A percentile compares a stretch with the other conserved stretches of the same genome.
Conservation (phyloP, 1,140 invertebrate genomes). For the Brachystomella parvula region DNA sequence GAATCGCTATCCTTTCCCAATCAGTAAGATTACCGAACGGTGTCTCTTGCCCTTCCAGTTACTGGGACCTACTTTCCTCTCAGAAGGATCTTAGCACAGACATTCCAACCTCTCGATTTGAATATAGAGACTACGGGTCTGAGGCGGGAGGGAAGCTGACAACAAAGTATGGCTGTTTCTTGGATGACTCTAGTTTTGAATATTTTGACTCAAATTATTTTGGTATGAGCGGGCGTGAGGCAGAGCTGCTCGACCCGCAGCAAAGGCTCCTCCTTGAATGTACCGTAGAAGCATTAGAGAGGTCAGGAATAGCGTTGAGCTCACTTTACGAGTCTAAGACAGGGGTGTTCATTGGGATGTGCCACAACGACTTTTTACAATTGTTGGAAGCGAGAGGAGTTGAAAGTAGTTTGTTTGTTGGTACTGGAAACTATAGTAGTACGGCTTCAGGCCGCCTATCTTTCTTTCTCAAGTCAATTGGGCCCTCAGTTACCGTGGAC, state of each 20-base stretch:
- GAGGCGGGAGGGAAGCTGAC: too few relatives aligned
- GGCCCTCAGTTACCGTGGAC: slow-evolving; percentile 17
- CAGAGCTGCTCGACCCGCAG: slow-evolving; percentile 55
- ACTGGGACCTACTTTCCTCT: too few relatives aligned
- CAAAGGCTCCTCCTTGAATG: slow-evolving; percentile 52
- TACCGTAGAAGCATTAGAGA: slow-evolving; percentile 53
- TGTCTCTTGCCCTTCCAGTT: too few relatives aligned
- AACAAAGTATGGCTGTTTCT: not conserved
- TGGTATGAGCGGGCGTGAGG: slow-evolving; percentile 49
- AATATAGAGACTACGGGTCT: too few relatives aligned
- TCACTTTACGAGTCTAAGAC: slow-evolving; percentile 45
- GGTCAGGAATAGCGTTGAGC: slow-evolving; percentile 47
- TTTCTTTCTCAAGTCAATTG: slow-evolving; percentile 14
- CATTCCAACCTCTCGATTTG: too few relatives aligned
- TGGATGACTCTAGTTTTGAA: slow-evolving; percentile 3
- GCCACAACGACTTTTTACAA: not conserved
- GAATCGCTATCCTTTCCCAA: too few relatives aligned
- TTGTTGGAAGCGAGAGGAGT: slow-evolving; percentile 1
- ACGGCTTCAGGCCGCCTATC: slow-evolving; percentile 12
- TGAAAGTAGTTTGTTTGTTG: slow-evolving; percentile 1
- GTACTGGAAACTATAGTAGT: slow-evolving; percentile 17
- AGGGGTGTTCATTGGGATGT: slow-evolving; percentile 48
- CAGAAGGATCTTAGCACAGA: too few relatives aligned
- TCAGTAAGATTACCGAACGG: too few relatives aligned
- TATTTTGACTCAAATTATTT: slow-evolving; percentile 49